Evolutionary conservation across 2,888 invertebrate genomes (phyloP).

Genomic region (Hipparchia sbordonii): DNA sequence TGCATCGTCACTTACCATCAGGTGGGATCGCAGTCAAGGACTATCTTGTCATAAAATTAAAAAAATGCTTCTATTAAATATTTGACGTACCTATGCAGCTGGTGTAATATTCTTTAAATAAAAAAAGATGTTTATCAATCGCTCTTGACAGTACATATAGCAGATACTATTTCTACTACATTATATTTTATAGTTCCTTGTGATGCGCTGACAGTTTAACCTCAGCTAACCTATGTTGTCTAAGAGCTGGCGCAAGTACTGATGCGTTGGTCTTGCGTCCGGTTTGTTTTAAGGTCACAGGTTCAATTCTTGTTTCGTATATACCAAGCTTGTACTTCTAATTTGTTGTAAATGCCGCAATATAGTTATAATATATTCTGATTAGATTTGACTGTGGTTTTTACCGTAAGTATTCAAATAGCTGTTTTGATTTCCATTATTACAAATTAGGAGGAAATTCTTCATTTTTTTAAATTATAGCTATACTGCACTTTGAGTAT

Average conservation of each 20-base stretch:
- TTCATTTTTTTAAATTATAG: neutral
- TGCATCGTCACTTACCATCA: no score
- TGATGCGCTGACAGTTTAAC: neutral
- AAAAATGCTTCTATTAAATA: no score
- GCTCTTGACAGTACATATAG: no score
- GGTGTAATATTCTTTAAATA: no score
- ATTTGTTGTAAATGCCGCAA: neutral
- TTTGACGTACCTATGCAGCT: no score
- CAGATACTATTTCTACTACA: no score
- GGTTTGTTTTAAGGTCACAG: slow-evolving; percentile 1
- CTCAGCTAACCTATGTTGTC: neutral
- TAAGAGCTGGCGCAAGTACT: neutral
- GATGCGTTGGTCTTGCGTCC: neutral
- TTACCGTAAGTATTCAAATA: neutral
- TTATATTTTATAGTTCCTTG: no score
- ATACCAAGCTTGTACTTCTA: neutral
- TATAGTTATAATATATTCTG: neutral
- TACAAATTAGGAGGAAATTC: neutral
- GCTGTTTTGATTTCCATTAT: neutral
- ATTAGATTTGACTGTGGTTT: neutral
- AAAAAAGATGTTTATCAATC: no score
- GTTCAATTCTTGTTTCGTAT: neutral
- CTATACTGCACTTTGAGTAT: no score
- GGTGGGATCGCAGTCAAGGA: no score
- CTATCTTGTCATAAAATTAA: no score